These are phyloP conservation scores for Proterorhinus semilunaris DNA, from an alignment of 2,113 vertebrate genomes.

Conservation along the genomic window DNA sequence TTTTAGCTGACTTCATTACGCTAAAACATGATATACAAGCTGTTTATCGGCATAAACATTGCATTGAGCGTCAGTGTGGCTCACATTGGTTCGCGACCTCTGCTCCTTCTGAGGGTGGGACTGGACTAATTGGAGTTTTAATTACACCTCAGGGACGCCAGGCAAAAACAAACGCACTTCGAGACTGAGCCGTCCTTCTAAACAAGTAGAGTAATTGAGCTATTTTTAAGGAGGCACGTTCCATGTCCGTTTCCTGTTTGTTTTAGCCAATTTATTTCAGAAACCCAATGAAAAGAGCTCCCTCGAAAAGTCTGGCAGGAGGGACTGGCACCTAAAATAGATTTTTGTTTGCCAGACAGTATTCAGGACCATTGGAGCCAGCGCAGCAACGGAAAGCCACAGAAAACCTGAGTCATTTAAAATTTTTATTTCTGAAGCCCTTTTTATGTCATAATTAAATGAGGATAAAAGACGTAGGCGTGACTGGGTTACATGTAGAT, in stretches of 20 bases:
- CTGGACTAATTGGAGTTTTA: conserved; percentile 33
- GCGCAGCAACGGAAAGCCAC: conserved; percentile 38
- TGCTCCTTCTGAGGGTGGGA: conserved; percentile 4
- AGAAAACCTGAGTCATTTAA: conserved; percentile 33
- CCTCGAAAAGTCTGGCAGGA: conserved; percentile 33
- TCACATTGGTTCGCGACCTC: conserved; percentile 16
- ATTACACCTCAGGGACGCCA: conserved; percentile 37
- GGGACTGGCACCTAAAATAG: conserved; percentile 41
- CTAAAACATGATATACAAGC: background rate
- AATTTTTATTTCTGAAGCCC: conserved; percentile 15
- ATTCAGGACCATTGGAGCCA: conserved; percentile 34
- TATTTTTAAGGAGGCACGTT: background rate
- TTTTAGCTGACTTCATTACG: background rate
- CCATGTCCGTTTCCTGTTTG: conserved; percentile 13
- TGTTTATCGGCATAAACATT: conserved; percentile 7
- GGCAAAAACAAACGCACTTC: conserved; percentile 12
- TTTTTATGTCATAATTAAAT: background rate
- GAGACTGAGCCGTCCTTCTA: conserved; percentile 17
- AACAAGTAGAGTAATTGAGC: background rate
- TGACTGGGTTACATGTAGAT: too few species aligned
- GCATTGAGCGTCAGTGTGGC: background rate
- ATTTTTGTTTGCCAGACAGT: conserved; percentile 47
- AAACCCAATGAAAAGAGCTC: conserved; percentile 25
- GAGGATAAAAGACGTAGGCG: too few species aligned
- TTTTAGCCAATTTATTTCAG: conserved; percentile 32